Percentiles rank a stretch among this genome's conserved stretches.
Evolutionary conservation across 2,113 vertebrate genomes (phyloP).

Genomic region (Grantiella picta): DNA sequence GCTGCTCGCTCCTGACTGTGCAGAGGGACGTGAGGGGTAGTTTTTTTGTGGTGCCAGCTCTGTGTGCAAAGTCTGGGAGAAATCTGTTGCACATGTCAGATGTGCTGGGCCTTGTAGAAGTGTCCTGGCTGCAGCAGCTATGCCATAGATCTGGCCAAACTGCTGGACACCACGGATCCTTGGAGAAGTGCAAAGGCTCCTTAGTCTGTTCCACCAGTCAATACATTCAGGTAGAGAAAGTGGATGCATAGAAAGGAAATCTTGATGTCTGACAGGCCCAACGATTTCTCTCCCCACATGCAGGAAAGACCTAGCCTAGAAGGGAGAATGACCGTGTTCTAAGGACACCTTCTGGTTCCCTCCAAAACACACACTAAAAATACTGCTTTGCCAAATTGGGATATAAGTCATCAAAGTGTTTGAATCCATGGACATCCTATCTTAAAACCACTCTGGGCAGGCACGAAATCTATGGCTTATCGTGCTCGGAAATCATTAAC

Average conservation of each 20-base stretch:
- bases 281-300: rapidly evolving
- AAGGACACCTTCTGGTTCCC: neutral
- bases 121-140: neutral
- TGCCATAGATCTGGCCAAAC: neutral
- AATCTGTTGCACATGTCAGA: neutral
- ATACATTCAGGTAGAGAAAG: neutral
- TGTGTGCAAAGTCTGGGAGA: rapidly evolving
- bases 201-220: neutral
- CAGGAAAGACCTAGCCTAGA: neutral
- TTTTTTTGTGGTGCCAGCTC: rapidly evolving
- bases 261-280: neutral
- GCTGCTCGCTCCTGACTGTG: rapidly evolving
- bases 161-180: neutral
- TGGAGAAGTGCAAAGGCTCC: neutral
- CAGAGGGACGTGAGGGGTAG: neutral
- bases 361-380: neutral
- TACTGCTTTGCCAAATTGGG: neutral
- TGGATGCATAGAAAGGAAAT: neutral
- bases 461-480: neutral
- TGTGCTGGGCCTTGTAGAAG: neutral
- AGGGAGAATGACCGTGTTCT: neutral
- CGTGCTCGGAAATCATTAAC: neutral
- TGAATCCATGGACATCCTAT: neutral
- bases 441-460: neutral
- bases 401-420: neutral